phyloP scores from a whole-genome alignment of 2,888 invertebrate species.

The Spicauda simplicius region DNA sequence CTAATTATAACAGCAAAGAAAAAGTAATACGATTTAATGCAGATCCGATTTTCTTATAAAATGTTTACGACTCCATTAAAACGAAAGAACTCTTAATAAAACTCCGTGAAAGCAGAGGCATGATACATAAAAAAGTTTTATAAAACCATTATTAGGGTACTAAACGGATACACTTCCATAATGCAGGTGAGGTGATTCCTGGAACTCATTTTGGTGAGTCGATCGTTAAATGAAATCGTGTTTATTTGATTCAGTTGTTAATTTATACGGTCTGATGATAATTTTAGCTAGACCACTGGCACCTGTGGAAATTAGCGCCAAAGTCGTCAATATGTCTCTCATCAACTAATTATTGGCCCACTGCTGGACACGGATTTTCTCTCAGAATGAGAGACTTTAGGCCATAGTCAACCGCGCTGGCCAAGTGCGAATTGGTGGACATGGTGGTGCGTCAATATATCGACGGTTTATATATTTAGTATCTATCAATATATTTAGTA shows the following conservation, averaged over 20 bases:
- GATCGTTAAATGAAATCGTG: background rate
- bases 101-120: conserved; percentile 35
- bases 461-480: too few relatives aligned
- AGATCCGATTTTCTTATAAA: conserved; percentile 39
- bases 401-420: too few relatives aligned
- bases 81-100: conserved; percentile 38
- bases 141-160: conserved; percentile 28
- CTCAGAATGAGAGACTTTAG: too few relatives aligned
- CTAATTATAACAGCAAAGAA: background rate
- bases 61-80: conserved; percentile 39
- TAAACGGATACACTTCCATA: conserved; percentile 23
- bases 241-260: too few relatives aligned
- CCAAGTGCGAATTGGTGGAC: too few relatives aligned
- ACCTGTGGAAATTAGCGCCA: too few relatives aligned
- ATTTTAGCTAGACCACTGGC: too few relatives aligned
- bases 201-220: background rate
- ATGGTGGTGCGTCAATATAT: too few relatives aligned
- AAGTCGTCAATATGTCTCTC: too few relatives aligned
- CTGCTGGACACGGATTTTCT: too few relatives aligned
- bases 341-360: too few relatives aligned
- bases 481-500: too few relatives aligned
- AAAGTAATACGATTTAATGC: conserved; percentile 21
- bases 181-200: conserved; percentile 12
- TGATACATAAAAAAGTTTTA: conserved; percentile 40
- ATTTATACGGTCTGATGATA: background rate